phyloP scores from a whole-genome alignment of 1,140 invertebrate species.

The Rhagoletis pomonella region DNA sequence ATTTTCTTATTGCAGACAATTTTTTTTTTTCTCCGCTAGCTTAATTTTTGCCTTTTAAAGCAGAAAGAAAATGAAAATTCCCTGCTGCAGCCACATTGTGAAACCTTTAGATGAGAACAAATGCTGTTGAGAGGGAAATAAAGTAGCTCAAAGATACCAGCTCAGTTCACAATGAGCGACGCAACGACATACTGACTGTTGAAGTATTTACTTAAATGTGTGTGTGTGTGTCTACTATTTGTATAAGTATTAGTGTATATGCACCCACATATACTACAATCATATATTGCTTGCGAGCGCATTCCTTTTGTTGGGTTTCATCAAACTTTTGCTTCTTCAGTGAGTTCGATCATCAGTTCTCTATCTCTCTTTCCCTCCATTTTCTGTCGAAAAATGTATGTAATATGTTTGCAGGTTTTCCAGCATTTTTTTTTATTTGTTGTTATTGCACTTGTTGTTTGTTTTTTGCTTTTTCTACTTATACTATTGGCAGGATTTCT shows the following conservation, averaged over 20 bases:
- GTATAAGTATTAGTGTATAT: neutral
- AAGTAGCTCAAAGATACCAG: neutral
- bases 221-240: neutral
- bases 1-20: neutral
- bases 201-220: constrained; percentile 3
- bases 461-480: neutral
- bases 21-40: constrained; percentile 62
- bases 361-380: neutral
- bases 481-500: constrained; percentile 14
- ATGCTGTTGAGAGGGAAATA: constrained; percentile 33
- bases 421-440: too few species aligned
- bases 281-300: neutral
- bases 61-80: neutral
- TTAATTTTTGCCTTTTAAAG: constrained; percentile 57
- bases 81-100: constrained; percentile 53
- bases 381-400: neutral
- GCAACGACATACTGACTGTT: neutral
- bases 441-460: neutral
- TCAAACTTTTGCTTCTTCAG: neutral
- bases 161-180: constrained; percentile 64
- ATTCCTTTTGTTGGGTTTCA: constrained; percentile 30
- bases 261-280: neutral
- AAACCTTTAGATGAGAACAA: constrained; percentile 19
- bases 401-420: neutral
- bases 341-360: too few species aligned